Evolutionary conservation across 2,797 vertebrate species (phyloP), one percentile per base, ranked within the genome.

Genomic region (Chrysocyon brachyurus): DNA sequence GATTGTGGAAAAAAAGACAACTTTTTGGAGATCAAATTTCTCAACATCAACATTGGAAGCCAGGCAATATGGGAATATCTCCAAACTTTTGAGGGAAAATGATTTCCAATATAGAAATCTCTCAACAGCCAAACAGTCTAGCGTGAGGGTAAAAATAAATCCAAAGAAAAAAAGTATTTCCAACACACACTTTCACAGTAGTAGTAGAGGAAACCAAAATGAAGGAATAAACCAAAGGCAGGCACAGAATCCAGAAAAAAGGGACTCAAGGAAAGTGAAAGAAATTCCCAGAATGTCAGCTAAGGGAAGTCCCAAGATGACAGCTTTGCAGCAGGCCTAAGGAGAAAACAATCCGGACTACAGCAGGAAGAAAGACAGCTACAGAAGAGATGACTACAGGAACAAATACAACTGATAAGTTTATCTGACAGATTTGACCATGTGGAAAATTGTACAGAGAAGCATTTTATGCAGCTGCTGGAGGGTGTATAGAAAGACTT

Each of bases 361-460:
- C 73, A 83, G 73, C 83, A 82, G 78, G 36, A 94, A 87, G 52
- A 19, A 78, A 68, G 86, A 59, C 52, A 36, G 78, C 64, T 78
- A 87, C 49, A 92, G 52, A 82, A 95, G 68, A 57, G n/a, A 68
- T 70, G 56, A 87, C 83, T 56, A 79, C 49, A 91, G 79, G 56
- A 93, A 91, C 63, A 87, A 93, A 95, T 26, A 84, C 54, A 88
- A 94, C 63, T 54, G 68, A 0, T 93, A 90, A 91, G 56, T 94
- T 87, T 85, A 97, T 89, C 91, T 94, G 95, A 96, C 87, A 97
- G 70, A 87, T 92, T 22, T 96, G 97, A 63, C 72, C 90, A 95
- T 77, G 91, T 85, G 81, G 90, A 95, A 96, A 97, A 96, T 19
- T 94, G 59, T 56, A 94, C 77, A 59, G 57, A 92, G 89, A 89